Evolutionary conservation across 1,140 invertebrate species (phyloP).

Genomic region (Magallana ariakensis): DNA sequence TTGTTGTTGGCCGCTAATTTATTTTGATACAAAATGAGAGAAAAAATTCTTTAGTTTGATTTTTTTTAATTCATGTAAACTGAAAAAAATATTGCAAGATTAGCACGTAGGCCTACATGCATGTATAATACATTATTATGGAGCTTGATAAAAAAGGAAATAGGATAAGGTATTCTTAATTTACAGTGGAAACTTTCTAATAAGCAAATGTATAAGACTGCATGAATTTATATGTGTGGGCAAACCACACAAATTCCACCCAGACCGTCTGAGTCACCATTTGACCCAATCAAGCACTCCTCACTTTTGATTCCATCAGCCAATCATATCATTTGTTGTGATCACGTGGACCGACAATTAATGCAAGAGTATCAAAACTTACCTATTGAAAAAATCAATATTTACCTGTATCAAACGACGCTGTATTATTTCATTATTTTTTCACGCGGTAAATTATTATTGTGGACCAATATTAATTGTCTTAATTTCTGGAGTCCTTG

Average conservation of each 20-base stretch:
- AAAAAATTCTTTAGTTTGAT: no score
- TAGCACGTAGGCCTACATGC: no score
- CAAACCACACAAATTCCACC: conserved; percentile 15
- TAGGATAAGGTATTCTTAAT: no score
- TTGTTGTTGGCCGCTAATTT: no score
- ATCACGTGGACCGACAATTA: conserved; percentile 47
- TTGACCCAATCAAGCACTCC: not conserved
- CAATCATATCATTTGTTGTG: conserved; percentile 48
- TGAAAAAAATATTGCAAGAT: no score
- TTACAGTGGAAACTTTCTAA: no score
- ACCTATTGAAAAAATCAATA: conserved; percentile 24
- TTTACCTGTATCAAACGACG: conserved; percentile 17
- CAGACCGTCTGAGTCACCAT: conserved; percentile 39
- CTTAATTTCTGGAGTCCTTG: not conserved
- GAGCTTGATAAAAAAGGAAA: no score
- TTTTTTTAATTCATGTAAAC: no score
- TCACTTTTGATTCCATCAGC: conserved; percentile 11
- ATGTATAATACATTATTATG: no score
- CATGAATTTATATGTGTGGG: not conserved
- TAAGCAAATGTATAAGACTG: no score
- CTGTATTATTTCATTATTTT: not conserved
- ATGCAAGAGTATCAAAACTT: conserved; percentile 20
- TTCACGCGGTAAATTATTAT: not conserved
- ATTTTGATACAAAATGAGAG: no score
- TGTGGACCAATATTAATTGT: not conserved